phyloP scores from a whole-genome alignment of 2,113 vertebrate genomes.

The Odontophorus gujanensis region DNA sequence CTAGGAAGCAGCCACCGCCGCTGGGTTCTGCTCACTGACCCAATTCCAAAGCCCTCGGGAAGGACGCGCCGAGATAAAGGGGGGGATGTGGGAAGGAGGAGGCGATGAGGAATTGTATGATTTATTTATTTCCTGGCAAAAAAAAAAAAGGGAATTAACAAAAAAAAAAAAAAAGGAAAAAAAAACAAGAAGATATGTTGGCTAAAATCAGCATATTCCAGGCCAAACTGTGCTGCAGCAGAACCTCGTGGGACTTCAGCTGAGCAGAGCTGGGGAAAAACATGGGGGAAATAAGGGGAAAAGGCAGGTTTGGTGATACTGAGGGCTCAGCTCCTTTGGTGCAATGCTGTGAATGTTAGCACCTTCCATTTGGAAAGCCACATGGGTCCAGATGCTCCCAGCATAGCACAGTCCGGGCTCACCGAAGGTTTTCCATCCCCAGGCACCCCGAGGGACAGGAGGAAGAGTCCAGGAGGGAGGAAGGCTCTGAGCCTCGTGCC shows the following conservation, averaged over 20 bases:
- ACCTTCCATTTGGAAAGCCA: not conserved
- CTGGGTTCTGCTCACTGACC: not conserved
- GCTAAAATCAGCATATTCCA: constrained; percentile 7
- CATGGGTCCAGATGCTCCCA: not conserved
- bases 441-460: constrained; percentile 55
- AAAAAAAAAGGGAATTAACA: no score
- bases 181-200: not conserved
- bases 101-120: not conserved
- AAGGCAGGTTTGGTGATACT: not conserved
- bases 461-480: constrained; percentile 37
- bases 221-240: not conserved
- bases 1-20: not conserved
- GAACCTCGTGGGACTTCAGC: not conserved
- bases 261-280: not conserved
- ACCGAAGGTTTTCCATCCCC: not conserved
- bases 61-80: not conserved
- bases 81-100: not conserved
- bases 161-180: no score
- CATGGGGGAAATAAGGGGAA: rapidly evolving
- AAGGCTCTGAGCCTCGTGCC: not conserved
- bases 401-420: not conserved
- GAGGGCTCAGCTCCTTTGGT: not conserved
- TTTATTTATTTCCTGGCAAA: not conserved
- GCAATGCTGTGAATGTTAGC: not conserved
- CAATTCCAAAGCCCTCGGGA: constrained; percentile 38